Base-by-base conservation (phyloP, 2,888 invertebrate genomes). In the Lordiphosa fenestrarum region DNA sequence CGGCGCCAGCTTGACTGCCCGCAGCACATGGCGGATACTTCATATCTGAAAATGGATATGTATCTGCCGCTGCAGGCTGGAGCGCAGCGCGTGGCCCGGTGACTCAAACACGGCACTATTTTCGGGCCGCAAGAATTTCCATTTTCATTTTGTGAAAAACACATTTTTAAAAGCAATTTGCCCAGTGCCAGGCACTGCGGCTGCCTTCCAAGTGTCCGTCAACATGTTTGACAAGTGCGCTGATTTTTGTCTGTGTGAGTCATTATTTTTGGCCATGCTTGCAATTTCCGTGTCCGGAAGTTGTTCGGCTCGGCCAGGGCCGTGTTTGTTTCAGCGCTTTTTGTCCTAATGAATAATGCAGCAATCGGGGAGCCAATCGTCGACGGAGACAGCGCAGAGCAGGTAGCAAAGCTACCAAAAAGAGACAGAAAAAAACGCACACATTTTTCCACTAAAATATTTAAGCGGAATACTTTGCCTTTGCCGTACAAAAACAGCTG, bases 201-300 rank as follows among this genome's bases (percentile, higher is more conserved):
- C 56, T 55, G 82, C 74, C 76, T 83, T 78, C 83, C 76, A 83
- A 83, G 80, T 83, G 83, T 80, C 77, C 83, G 75, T 78, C 77
- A 78, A 66, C 70, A 59, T 83, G 54, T 80, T 78, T 78, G 83
- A 77, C 77, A 83, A 77, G 83, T 80, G 83, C 76, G 76, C 77
- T 80, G 77, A 78, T 80, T 78, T 70, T 37, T 52, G 61, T 67
- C 62, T 58, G 53, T 57, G 68, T 59, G 66, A 82, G 62, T 78
- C 82, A 77, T 77, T 77, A 77, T 82, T 82, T 82, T 82, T 78
- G 82, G 75, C 64, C 68, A 75, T 75, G 83, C 69, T 77, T 75
- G 76, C 77, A 83, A 77, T 77, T 77, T 77, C 83, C 83, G 77
- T 54, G 66, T 35, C 66, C 65, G 65, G 65, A 66, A 66, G 65